Evolutionary conservation across 2,888 invertebrate species (phyloP).

Genomic region (Chrysotoxum bicinctum): DNA sequence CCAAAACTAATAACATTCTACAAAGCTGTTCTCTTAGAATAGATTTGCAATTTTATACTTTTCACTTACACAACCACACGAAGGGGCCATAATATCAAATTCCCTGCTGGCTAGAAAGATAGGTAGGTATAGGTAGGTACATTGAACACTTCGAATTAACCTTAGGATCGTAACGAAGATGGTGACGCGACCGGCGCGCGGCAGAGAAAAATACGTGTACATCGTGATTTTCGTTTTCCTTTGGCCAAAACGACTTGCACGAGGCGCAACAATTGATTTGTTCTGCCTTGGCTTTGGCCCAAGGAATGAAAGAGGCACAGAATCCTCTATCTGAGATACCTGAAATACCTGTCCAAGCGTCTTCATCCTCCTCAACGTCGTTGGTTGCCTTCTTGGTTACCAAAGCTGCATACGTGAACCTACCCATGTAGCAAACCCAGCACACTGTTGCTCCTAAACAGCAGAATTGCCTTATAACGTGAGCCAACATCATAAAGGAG

Average conservation of each 20-base stretch:
- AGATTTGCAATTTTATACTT: conserved; percentile 28
- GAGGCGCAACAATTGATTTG: conserved; percentile 59
- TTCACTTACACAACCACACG: not conserved
- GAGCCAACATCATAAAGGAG: not conserved
- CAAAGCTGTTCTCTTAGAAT: not conserved
- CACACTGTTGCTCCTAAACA: conserved; percentile 29
- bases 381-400: not conserved
- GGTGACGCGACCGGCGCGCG: not conserved
- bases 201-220: conserved; percentile 21
- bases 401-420: conserved; percentile 25
- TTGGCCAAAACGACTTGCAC: conserved; percentile 36
- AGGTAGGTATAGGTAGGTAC: not conserved
- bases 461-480: conserved; percentile 24
- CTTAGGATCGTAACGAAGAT: conserved; percentile 21
- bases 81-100: conserved; percentile 34
- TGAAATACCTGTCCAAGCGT: conserved; percentile 67
- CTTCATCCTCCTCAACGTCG: conserved; percentile 13
- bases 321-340: conserved; percentile 45
- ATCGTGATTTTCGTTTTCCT: conserved; percentile 62
- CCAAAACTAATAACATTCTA: not conserved
- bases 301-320: conserved; percentile 14
- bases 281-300: conserved; percentile 13
- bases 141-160: not conserved
- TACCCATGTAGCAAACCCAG: conserved; percentile 2
- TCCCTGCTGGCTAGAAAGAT: conserved; percentile 4